Evolutionary conservation across 2,113 vertebrate genomes (phyloP).

Genomic region (Paramormyrops kingsleyae): DNA sequence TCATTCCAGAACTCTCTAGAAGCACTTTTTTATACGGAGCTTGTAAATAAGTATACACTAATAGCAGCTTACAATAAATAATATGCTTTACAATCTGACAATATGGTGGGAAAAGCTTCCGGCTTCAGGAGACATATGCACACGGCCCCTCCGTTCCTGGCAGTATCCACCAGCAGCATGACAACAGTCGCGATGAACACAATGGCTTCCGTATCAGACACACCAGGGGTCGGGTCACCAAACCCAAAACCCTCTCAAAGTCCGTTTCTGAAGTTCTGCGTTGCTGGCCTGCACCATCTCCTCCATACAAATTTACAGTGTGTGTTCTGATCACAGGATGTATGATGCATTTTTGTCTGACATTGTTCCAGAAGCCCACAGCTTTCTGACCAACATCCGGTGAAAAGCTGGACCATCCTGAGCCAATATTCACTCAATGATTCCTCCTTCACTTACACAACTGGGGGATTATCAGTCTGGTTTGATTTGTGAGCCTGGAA

Average conservation of each 20-base stretch:
- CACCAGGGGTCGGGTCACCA: background rate
- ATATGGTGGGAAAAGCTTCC: background rate
- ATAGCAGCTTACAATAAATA: background rate
- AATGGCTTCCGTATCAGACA: background rate
- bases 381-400: background rate
- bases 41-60: background rate
- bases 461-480: background rate
- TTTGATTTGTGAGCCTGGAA: background rate
- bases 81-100: background rate
- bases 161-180: background rate
- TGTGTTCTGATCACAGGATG: background rate
- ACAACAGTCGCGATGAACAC: background rate
- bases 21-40: background rate
- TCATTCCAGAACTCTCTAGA: background rate
- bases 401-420: background rate
- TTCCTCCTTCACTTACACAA: background rate
- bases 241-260: background rate
- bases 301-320: background rate
- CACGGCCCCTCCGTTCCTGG: too few species aligned
- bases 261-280: background rate
- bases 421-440: background rate
- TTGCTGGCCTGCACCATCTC: background rate
- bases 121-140: background rate
- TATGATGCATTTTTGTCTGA: background rate
- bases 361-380: background rate